A percentile compares a stretch with the other conserved stretches of the same genome.
Evolutionary conservation across 2,797 vertebrate genomes (phyloP).

Genomic region (Myotis daubentonii): DNA sequence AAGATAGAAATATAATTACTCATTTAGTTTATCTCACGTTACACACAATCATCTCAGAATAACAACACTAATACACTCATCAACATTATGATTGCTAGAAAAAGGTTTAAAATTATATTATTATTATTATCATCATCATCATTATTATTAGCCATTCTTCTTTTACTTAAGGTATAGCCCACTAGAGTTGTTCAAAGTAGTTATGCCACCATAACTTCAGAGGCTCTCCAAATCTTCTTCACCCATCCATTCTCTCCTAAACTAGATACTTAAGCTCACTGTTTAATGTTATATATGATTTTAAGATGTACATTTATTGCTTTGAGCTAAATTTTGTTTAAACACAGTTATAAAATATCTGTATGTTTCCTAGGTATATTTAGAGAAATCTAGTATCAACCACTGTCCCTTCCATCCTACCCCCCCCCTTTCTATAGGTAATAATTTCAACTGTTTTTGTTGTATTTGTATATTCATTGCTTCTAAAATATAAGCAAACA

Average conservation of each 20-base stretch:
- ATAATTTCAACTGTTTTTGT: neutral
- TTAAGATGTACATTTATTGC: neutral
- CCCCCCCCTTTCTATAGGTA: neutral
- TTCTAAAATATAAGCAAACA: neutral
- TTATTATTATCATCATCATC: neutral
- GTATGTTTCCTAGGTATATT: neutral
- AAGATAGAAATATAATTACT: neutral
- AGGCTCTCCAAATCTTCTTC: no score
- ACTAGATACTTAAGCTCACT: neutral
- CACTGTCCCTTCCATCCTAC: fast-evolving
- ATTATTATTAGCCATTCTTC: neutral
- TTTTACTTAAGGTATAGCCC: neutral
- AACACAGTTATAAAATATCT: neutral
- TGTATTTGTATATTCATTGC: neutral
- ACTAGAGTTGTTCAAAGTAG: neutral
- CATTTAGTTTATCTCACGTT: neutral
- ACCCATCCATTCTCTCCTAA: no score
- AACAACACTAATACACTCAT: neutral
- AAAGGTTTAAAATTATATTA: neutral
- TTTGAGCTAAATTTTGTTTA: constrained; percentile 13
- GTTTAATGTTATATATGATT: neutral
- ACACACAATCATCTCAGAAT: neutral
- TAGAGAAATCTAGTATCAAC: neutral
- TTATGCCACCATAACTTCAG: neutral
- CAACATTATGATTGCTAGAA: neutral